Percentiles rank a stretch among this genome's conserved stretches.
phyloP scores from a whole-genome alignment of 2,113 vertebrate genomes.

The Menura novaehollandiae region DNA sequence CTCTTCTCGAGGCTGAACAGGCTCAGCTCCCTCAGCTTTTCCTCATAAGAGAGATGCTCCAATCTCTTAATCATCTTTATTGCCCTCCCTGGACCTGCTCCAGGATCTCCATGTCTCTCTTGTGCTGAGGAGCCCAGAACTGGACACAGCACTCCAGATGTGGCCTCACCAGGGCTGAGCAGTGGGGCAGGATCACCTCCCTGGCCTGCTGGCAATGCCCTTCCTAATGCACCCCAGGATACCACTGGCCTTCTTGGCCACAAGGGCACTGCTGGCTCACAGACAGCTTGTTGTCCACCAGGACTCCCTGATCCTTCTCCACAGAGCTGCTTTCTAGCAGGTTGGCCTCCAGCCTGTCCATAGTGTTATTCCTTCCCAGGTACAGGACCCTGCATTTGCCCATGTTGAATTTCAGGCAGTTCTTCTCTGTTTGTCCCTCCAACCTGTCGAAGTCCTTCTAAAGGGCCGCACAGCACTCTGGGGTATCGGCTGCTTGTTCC shows the following conservation, averaged over 20 bases:
- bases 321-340: not conserved
- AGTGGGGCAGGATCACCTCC: not conserved
- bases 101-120: not conserved
- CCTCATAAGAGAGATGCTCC: not conserved
- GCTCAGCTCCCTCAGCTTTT: not conserved
- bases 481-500: not conserved
- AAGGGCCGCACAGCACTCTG: not conserved
- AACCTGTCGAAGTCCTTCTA: not conserved
- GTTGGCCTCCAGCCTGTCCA: not conserved
- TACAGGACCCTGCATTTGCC: not conserved
- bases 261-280: not conserved
- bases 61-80: not conserved
- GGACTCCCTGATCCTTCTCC: not conserved
- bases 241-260: not conserved
- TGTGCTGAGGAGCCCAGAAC: not conserved
- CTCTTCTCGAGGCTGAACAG: not conserved
- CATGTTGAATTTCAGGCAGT: not conserved
- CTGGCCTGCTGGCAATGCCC: not conserved
- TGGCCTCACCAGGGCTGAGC: not conserved
- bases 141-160: not conserved
- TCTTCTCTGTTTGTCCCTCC: not conserved
- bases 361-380: not conserved
- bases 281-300: not conserved
- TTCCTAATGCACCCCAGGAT: not conserved
- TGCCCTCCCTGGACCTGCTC: not conserved